Conservation (phyloP, 2,888 invertebrate species). For the Resseliella maxima region DNA sequence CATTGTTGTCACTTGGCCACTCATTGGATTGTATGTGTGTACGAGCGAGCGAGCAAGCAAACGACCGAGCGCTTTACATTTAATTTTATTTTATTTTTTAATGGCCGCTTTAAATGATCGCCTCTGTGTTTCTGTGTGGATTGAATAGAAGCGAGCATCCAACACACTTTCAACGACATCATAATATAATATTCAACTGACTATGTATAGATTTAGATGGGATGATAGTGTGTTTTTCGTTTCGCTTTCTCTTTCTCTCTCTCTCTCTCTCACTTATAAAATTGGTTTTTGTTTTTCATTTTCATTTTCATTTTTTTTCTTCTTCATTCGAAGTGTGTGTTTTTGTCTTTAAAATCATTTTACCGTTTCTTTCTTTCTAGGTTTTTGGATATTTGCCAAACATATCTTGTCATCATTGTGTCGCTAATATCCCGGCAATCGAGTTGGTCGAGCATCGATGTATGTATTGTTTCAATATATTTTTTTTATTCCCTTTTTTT, state of each 20-base stretch:
- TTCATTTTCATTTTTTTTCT: neutral
- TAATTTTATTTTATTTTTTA: neutral
- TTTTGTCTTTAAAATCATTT: neutral
- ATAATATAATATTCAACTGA: neutral
- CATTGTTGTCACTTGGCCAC: too few species aligned
- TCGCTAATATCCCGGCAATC: conserved; percentile 38
- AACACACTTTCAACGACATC: neutral
- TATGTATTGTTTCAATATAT: conserved; percentile 2
- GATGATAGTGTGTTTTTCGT: too few species aligned
- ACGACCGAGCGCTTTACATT: too few species aligned
- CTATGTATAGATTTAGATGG: neutral
- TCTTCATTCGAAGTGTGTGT: neutral
- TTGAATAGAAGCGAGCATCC: neutral
- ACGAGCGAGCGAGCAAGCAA: too few species aligned
- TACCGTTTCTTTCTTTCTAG: neutral
- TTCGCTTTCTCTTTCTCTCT: neutral
- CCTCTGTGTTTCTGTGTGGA: neutral
- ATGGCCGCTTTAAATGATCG: neutral
- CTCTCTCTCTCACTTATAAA: too few species aligned
- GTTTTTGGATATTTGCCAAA: conserved; percentile 45
- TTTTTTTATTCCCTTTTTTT: neutral
- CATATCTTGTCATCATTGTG: conserved; percentile 41
- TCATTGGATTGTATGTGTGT: too few species aligned
- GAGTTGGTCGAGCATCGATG: neutral
- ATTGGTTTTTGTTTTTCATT: neutral